These are phyloP conservation scores for Colistium nudipinnis DNA, from an alignment of 2,113 vertebrate genomes.

Conservation along the genomic window DNA sequence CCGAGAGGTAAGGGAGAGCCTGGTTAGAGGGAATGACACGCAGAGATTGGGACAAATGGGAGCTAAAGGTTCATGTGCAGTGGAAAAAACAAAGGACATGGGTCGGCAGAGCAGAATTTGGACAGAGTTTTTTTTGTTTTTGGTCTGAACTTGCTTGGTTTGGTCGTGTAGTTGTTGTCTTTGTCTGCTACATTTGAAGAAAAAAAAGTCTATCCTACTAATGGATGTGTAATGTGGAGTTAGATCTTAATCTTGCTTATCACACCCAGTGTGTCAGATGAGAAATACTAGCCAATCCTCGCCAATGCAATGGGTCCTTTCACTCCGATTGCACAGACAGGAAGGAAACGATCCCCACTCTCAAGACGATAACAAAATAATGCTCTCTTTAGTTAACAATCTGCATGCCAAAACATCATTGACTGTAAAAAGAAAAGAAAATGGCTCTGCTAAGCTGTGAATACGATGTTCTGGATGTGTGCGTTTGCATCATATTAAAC, in stretches of 20 bases:
- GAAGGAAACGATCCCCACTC: too few species aligned
- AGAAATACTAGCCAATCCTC: too few species aligned
- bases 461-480: not conserved
- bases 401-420: not conserved
- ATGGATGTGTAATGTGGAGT: not conserved
- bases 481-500: constrained; percentile 15
- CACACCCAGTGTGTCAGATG: too few species aligned
- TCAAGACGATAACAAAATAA: too few species aligned
- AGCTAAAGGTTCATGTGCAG: constrained; percentile 21
- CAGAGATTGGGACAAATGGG: constrained; percentile 6
- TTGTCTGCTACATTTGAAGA: too few species aligned
- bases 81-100: not conserved
- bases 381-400: not conserved
- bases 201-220: not conserved
- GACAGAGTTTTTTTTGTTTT: too few species aligned
- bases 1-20: constrained; percentile 31
- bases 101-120: not conserved
- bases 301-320: too few species aligned
- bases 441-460: not conserved
- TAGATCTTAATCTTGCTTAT: too few species aligned
- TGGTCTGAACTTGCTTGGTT: not conserved
- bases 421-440: not conserved
- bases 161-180: too few species aligned
- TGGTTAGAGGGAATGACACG: constrained; percentile 6
- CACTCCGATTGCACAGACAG: too few species aligned